Evolutionary conservation across 2,797 vertebrate genomes (phyloP), one percentile per base, ranked within the genome.

Genomic region (Siniperca scherzeri): DNA sequence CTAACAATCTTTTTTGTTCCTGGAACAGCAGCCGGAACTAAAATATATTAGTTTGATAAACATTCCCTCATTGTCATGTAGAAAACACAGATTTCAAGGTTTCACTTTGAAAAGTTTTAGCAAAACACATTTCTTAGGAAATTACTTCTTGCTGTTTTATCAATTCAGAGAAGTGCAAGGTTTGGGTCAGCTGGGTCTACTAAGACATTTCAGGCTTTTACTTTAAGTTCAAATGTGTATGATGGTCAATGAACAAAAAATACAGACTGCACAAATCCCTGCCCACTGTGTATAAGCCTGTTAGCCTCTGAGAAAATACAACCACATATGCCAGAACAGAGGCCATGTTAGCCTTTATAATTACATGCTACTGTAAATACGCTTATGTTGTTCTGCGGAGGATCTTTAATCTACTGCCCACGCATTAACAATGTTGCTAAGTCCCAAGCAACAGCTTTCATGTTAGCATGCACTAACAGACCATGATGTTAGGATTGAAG

Each of bases 401-500:
- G 77, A 65, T 74, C 40, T 87, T 74, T 90, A 87, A 88, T 84
- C 73, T 77, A 64, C 66, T 73, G 71, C 78, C 73, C 69, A 84
- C 68, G 69, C 27, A 62, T 82, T 78, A 77, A 57, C 70, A 77
- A 22, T 75, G 52, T 75, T 79, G 64, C 56, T 70, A 44, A 70
- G 55, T 76, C 77, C 67, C 48, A 33, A 76, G 64, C 73, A 62
- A 48, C 30, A 73, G 75, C 88, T 90, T 92, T 90, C 82, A 90
- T 91, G 79, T 88, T 81, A 85, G 75, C 70, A 44, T 79, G 73
- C 66, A 76, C 44, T 85, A 86, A 87, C 73, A 88, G 69, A 81
- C 71, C 86, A 71, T 84, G 79, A 88, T 88, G 82, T 87, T 83
- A 46, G 77, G 79, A 88, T 83, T 91, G 74, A 80, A 74, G 71